phyloP scores from a whole-genome alignment of 2,888 invertebrate genomes.

The Brassicogethes aeneus region DNA sequence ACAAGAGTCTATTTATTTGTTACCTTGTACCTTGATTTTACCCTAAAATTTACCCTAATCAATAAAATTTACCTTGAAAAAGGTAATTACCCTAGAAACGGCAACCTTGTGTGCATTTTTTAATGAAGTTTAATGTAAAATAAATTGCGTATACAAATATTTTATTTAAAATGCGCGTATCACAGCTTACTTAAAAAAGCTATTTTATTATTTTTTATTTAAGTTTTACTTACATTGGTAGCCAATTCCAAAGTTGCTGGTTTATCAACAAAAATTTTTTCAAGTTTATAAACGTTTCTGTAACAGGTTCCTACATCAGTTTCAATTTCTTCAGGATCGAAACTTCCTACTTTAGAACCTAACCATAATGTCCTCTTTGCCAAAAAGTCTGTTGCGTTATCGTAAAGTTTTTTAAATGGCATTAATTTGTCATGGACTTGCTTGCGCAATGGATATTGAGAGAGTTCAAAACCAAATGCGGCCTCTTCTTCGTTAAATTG shows the following conservation, averaged over 20 bases:
- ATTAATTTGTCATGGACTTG: conserved; percentile 66
- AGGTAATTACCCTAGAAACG: no score
- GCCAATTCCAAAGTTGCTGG: conserved; percentile 70
- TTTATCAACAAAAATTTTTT: conserved; percentile 72
- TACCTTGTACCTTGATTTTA: no score
- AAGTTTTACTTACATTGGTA: conserved; percentile 40
- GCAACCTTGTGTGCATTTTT: no score
- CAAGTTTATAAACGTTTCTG: conserved; percentile 77
- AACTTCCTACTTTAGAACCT: conserved; percentile 69
- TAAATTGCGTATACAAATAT: no score
- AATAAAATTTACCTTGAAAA: no score
- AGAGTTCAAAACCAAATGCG: conserved; percentile 79
- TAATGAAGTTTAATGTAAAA: neutral
- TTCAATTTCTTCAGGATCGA: conserved; percentile 86
- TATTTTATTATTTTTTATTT: conserved; percentile 1
- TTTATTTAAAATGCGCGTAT: no score
- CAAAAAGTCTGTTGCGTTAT: conserved; percentile 79
- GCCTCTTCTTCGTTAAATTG: conserved; percentile 87
- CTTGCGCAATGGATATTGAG: conserved; percentile 82
- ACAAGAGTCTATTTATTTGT: no score
- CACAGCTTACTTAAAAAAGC: neutral
- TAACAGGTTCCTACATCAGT: conserved; percentile 59
- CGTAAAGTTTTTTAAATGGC: conserved; percentile 82
- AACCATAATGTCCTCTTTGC: conserved; percentile 81
- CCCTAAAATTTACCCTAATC: no score